These are phyloP conservation scores for Cynopterus sphinx DNA, from an alignment of 2,797 vertebrate species.

Conservation along the genomic window DNA sequence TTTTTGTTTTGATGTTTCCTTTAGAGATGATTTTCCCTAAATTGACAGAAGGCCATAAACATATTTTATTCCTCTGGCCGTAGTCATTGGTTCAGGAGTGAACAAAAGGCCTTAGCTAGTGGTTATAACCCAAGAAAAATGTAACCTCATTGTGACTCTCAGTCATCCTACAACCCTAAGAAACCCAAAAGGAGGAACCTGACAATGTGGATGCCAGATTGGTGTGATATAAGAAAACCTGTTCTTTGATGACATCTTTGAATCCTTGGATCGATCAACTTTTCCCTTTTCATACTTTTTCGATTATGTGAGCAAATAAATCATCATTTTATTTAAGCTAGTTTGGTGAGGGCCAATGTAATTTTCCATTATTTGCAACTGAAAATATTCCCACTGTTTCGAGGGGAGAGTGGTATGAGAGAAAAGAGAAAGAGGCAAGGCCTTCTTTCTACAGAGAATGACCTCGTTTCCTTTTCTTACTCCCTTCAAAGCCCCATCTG, in stretches of 20 bases:
- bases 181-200: background rate
- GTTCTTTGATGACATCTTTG: background rate
- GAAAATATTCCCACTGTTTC: background rate
- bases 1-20: conserved; percentile 41
- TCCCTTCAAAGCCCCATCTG: background rate
- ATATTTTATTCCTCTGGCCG: background rate
- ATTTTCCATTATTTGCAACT: conserved; percentile 30
- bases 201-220: background rate
- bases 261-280: background rate
- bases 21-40: background rate
- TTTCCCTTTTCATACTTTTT: background rate
- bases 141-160: background rate
- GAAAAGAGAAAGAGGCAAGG: background rate
- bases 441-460: background rate
- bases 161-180: background rate
- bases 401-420: background rate
- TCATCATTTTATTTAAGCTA: background rate
- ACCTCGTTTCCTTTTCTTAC: background rate
- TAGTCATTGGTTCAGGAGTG: background rate
- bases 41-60: conserved; percentile 10
- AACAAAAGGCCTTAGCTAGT: conserved; percentile 2
- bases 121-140: background rate
- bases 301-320: background rate
- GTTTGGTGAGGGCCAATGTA: background rate
- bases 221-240: background rate